Base-by-base conservation (phyloP, 2,797 vertebrate genomes). In the Acipenser ruthenus region DNA sequence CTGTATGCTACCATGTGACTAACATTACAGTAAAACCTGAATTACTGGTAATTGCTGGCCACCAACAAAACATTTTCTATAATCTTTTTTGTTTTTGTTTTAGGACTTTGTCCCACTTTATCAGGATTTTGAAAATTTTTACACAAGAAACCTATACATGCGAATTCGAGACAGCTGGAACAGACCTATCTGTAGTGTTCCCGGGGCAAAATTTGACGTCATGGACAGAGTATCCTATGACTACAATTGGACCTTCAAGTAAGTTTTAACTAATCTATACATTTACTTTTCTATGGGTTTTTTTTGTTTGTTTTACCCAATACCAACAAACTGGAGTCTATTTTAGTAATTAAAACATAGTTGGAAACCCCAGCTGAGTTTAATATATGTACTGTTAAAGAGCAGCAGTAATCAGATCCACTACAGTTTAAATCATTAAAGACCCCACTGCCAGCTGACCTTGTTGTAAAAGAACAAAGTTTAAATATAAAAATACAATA, bases 91-190 rank as follows among this genome's bases (percentile, higher is more conserved):
- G 4, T 37, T 37, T 37, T 64, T 50, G 60, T 60, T 68, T 12
- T 71, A 99, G 96, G 96, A 98, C 71, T 99, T 99, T 73, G 96
- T 99, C 49, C 93, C 96, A 0, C 82, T 99, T 60, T 99, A 99
- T 78, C 96, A 99, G 71, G 96, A 99, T 84, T 99, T 99, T 37
- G 96, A 99, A 81, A 95, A 98, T 80, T 99, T 99, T 73, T 99
- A 98, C 84, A 99, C 91, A 64, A 89, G 95, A 74, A 99, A 99
- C 77, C 82, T 99, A 62, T 99, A 99, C 79, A 98, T 97, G 94
- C 87, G 96, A 66, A 94, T 99, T 71, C 82, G 96, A 70, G 96
- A 99, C 83, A 97, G 93, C 83, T 98, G 96, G 96, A 98, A 96
- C 82, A 86, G 95, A 48, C 95, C 96, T 0, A 89, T 97, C 79